Evolutionary conservation across 2,888 invertebrate genomes (phyloP).

Genomic region (Melieria omissa): DNA sequence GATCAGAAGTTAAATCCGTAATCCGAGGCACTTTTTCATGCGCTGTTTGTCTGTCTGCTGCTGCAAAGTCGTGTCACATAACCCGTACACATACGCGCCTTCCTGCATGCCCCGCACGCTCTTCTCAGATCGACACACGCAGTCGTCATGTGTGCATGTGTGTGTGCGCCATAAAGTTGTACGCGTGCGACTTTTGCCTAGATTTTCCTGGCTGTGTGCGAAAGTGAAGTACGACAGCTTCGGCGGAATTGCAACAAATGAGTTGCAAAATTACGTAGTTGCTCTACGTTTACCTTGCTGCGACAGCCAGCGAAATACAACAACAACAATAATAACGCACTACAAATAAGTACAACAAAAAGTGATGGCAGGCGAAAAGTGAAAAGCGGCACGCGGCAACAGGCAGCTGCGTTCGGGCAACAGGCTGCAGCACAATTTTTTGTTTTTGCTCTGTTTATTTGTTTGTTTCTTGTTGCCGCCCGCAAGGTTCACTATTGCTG

Average conservation of each 20-base stretch:
- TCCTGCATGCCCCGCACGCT: no score
- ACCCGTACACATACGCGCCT: no score
- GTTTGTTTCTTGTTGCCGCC: neutral
- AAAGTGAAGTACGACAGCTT: neutral
- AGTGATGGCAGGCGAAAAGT: neutral
- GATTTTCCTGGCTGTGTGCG: no score
- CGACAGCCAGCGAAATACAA: no score
- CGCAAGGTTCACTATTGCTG: no score
- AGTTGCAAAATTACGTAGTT: constrained; percentile 22
- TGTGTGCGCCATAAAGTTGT: neutral
- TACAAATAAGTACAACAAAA: neutral
- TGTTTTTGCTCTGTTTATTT: neutral
- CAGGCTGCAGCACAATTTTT: no score
- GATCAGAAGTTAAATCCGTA: constrained; percentile 23
- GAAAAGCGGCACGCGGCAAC: neutral
- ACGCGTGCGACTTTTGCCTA: no score
- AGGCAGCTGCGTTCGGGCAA: neutral
- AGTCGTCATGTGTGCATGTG: neutral
- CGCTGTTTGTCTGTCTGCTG: constrained; percentile 44
- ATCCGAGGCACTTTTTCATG: constrained; percentile 41
- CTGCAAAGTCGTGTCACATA: no score
- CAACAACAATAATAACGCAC: no score
- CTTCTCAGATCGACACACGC: neutral
- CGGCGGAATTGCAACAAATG: constrained; percentile 26
- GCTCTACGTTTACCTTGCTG: no score